Conservation (phyloP, 2,797 vertebrate species). For the Myiotriccus ornatus region DNA sequence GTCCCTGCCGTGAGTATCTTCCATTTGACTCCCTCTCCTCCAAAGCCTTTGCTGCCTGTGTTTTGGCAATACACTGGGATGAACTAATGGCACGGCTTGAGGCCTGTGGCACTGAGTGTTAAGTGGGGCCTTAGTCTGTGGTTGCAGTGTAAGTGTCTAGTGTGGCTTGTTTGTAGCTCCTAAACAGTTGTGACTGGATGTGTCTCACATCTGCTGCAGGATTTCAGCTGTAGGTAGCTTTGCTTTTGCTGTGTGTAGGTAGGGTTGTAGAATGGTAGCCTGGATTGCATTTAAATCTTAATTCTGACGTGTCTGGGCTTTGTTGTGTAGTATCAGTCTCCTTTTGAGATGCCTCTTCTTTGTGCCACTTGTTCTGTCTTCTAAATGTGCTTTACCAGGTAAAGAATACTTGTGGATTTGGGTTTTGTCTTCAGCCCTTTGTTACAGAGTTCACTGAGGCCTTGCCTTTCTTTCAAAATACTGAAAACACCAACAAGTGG, state of each 20-base stretch:
- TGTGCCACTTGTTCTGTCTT: not conserved
- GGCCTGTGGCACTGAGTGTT: accelerated
- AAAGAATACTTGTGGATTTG: not conserved
- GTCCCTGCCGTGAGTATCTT: not conserved
- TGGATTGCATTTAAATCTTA: not conserved
- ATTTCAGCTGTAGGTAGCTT: not conserved
- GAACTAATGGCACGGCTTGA: not conserved
- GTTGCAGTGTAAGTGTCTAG: not conserved
- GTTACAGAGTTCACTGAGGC: not conserved
- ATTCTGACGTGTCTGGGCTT: not conserved
- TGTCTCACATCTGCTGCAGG: not conserved
- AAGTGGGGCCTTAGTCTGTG: not conserved
- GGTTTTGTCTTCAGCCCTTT: not conserved
- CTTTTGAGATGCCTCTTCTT: not conserved
- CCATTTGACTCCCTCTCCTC: not conserved
- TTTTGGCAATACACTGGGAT: not conserved
- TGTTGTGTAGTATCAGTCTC: not conserved
- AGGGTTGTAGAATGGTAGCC: not conserved
- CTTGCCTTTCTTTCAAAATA: not conserved
- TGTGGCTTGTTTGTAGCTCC: accelerated
- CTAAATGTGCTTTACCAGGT: not conserved
- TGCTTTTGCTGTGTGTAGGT: not conserved
- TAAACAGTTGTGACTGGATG: not conserved
- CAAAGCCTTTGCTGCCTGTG: not conserved
- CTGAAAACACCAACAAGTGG: not conserved